A percentile compares a stretch with the other conserved stretches of the same genome.
phyloP scores from a whole-genome alignment of 2,113 vertebrate genomes.

The Turdus rufiventris region DNA sequence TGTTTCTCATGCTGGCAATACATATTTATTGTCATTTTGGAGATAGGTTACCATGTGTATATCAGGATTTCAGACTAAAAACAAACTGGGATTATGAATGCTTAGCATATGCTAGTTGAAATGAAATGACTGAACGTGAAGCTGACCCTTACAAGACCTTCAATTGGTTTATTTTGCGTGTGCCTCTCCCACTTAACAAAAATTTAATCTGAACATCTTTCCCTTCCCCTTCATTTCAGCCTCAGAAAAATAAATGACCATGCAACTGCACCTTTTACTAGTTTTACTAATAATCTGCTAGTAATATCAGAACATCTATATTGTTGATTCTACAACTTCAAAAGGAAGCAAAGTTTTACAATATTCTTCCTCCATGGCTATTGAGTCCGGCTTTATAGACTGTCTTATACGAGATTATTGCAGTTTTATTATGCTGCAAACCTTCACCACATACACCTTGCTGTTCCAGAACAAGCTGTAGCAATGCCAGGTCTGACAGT shows the following conservation, averaged over 20 bases:
- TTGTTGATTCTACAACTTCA: neutral
- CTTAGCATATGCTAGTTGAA: neutral
- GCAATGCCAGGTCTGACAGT: neutral
- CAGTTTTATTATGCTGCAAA: neutral
- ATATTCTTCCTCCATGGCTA: neutral
- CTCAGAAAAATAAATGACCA: neutral
- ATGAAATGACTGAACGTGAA: neutral
- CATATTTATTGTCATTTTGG: conserved; percentile 65
- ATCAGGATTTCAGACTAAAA: conserved; percentile 25
- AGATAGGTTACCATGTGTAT: conserved; percentile 52
- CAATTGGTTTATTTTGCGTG: neutral
- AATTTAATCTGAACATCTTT: neutral
- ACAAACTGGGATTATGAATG: neutral
- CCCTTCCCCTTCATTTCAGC: neutral
- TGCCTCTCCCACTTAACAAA: neutral
- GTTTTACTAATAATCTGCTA: neutral
- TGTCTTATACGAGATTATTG: neutral
- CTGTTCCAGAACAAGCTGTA: neutral
- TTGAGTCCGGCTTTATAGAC: neutral
- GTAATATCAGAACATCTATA: neutral
- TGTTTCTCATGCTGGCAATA: conserved; percentile 51
- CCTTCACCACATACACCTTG: neutral
- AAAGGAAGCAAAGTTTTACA: neutral
- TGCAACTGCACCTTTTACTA: neutral
- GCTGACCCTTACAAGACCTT: neutral